Evolutionary conservation across 2,888 invertebrate genomes (phyloP).

Genomic region (Ormyrus labotus): DNA sequence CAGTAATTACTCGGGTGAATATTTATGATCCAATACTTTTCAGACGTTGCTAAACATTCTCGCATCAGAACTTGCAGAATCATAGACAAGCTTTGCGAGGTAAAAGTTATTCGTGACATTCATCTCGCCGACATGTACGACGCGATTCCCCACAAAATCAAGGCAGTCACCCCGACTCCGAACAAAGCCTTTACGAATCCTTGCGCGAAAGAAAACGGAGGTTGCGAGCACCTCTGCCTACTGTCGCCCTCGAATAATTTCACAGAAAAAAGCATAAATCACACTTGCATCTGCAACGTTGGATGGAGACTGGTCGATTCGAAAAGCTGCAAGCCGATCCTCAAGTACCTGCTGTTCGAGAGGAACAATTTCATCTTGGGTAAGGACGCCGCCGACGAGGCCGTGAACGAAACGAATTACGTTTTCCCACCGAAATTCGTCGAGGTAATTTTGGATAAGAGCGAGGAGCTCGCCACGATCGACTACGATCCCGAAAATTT

Average conservation of each 20-base stretch:
- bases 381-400: not conserved
- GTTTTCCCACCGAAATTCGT: not conserved
- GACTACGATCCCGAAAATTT: not conserved
- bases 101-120: not conserved
- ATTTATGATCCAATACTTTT: not conserved
- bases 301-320: not conserved
- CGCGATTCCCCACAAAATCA: not conserved
- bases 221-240: not conserved
- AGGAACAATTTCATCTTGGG: not conserved
- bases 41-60: not conserved
- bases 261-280: not conserved
- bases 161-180: no score
- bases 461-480: not conserved
- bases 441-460: not conserved
- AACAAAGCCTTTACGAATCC: not conserved
- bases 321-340: not conserved
- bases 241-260: not conserved
- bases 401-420: not conserved
- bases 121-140: not conserved
- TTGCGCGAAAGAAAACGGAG: not conserved
- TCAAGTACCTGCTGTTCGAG: conserved; percentile 2
- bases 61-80: not conserved
- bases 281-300: conserved; percentile 1
- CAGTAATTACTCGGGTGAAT: not conserved
- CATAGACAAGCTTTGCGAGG: not conserved